phyloP scores from a whole-genome alignment of 2,797 vertebrate species.

The Myotis pilosus region DNA sequence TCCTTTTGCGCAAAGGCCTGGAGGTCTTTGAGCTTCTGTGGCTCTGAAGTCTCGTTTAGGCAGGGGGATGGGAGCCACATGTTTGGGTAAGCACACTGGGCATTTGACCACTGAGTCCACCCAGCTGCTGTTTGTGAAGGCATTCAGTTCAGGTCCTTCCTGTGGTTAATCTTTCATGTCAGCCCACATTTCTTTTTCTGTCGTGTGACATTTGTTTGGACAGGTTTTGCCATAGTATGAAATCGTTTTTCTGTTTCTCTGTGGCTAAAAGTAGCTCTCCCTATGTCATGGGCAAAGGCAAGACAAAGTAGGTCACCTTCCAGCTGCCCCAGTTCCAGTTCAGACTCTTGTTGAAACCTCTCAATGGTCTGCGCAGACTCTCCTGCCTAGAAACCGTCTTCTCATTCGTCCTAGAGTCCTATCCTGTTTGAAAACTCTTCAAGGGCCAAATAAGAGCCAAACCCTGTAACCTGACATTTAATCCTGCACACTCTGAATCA shows the following conservation, averaged over 20 bases:
- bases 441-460: not conserved
- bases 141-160: not conserved
- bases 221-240: not conserved
- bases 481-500: not conserved
- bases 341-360: not conserved
- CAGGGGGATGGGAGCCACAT: too few species aligned
- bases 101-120: not conserved
- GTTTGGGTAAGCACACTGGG: rapidly evolving
- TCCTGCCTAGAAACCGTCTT: not conserved
- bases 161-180: not conserved
- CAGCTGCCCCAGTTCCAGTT: not conserved
- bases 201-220: not conserved
- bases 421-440: not conserved
- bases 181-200: not conserved
- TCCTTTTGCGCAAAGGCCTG: not conserved
- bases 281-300: not conserved
- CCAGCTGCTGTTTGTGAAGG: not conserved
- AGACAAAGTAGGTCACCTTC: not conserved
- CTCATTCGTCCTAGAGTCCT: not conserved
- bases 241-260: not conserved
- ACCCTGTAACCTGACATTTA: not conserved
- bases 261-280: not conserved
- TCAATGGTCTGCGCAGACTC: not conserved
- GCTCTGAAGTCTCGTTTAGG: not conserved
- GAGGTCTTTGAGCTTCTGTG: not conserved